Conservation (phyloP, 2,113 vertebrate species). For the Gymnocephalus cernua region DNA sequence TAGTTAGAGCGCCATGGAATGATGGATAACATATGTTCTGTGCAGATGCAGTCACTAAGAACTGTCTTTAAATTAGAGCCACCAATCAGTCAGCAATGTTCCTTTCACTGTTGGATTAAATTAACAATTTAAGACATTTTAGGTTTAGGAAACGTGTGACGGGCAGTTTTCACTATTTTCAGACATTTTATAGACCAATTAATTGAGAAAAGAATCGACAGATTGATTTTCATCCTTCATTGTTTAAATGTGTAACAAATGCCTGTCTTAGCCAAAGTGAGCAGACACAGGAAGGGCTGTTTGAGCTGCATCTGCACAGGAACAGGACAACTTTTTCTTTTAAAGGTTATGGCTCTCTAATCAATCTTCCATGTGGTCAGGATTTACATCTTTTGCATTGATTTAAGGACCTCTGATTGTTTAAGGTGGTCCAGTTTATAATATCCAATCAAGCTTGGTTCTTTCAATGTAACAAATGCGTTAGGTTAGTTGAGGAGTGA, state of each 20-base stretch:
- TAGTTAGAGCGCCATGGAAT: too few species aligned
- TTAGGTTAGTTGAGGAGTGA: background rate
- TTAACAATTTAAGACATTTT: background rate
- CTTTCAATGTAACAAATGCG: background rate
- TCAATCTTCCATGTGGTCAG: background rate
- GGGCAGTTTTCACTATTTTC: background rate
- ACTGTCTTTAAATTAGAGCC: background rate
- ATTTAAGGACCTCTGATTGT: background rate
- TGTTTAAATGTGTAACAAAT: too few species aligned
- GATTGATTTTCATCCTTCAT: too few species aligned
- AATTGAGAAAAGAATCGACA: background rate
- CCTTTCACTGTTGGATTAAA: background rate
- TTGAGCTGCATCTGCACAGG: conserved; percentile 20
- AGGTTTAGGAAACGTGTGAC: background rate
- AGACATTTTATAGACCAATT: background rate
- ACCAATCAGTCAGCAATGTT: background rate
- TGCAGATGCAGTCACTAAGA: conserved; percentile 26
- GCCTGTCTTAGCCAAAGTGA: background rate
- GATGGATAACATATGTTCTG: background rate
- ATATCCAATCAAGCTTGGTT: background rate
- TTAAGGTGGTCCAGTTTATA: background rate
- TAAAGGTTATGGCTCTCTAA: background rate
- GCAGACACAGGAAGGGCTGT: background rate
- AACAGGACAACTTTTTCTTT: background rate
- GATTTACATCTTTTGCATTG: background rate